Percentiles rank a stretch among this genome's conserved stretches.
Conservation (phyloP, 2,888 invertebrate genomes). For the Julus scandinavius region DNA sequence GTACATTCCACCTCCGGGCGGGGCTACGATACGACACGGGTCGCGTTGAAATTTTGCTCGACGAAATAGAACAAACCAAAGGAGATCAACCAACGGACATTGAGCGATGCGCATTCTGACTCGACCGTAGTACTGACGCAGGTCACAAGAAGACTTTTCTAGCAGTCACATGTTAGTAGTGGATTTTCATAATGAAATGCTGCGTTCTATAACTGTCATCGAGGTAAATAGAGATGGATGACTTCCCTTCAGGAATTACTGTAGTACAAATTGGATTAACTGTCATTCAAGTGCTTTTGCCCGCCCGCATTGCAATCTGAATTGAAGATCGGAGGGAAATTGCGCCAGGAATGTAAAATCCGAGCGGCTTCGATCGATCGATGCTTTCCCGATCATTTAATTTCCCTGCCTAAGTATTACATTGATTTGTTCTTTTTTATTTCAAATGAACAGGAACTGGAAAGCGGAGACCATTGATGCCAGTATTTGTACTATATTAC, state of each 20-base stretch:
- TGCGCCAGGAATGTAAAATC: background rate
- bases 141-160: slow-evolving; percentile 4
- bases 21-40: background rate
- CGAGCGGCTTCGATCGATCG: background rate
- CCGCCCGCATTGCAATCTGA: background rate
- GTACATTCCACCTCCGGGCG: background rate
- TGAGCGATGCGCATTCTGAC: background rate
- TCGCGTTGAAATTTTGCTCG: background rate
- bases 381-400: slow-evolving; percentile 1
- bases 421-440: slow-evolving; percentile 10
- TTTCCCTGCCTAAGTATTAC: slow-evolving; percentile 5
- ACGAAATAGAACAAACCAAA: slow-evolving; percentile 7
- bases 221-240: background rate
- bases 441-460: background rate
- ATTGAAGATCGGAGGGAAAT: background rate
- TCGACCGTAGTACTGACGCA: background rate
- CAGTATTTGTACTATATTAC: slow-evolving; percentile 39
- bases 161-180: slow-evolving; percentile 2
- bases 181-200: background rate
- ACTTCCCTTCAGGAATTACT: slow-evolving; percentile 22
- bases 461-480: slow-evolving; percentile 8
- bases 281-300: slow-evolving; percentile 34
- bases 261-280: slow-evolving; percentile 38
- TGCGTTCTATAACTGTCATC: background rate
- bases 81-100: slow-evolving; percentile 20